Conservation (phyloP, 2,797 vertebrate genomes). For the Oophaga sylvatica region DNA sequence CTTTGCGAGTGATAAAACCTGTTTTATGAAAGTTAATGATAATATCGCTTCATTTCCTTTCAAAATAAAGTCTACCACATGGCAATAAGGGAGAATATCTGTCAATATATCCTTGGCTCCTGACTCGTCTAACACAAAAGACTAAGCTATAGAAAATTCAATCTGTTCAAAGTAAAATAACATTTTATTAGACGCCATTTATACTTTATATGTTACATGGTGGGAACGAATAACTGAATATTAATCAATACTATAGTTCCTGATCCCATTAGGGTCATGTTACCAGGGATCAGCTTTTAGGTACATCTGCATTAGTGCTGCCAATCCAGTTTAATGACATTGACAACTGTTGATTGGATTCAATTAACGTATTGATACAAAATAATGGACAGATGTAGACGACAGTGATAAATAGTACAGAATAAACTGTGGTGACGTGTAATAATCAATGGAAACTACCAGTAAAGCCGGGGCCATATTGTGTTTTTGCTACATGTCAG, state of each 20-base stretch:
- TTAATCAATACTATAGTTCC: not conserved
- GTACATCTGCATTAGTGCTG: not conserved
- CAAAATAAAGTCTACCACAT: not conserved
- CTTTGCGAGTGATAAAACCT: slow-evolving; percentile 12
- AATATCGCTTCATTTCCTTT: slow-evolving; percentile 37
- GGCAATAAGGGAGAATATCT: slow-evolving; percentile 15
- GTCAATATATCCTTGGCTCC: slow-evolving; percentile 5
- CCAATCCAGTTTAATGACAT: not conserved
- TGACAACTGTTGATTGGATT: not conserved
- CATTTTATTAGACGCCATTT: not conserved
- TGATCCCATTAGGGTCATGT: not conserved
- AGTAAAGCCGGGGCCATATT: no score
- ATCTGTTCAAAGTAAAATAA: not conserved
- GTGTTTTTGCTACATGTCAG: no score
- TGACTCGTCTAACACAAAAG: not conserved
- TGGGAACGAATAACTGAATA: not conserved
- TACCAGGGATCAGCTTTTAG: not conserved
- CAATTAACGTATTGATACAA: no score
- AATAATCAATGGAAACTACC: no score
- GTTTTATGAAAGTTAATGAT: slow-evolving; percentile 35
- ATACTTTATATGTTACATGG: not conserved
- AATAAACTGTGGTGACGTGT: no score
- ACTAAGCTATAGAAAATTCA: not conserved
- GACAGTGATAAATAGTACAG: no score
- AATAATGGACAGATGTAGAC: no score